These are phyloP conservation scores for Lissocephala sabroskyi DNA, from an alignment of 2,888 invertebrate species.

Conservation along the genomic window DNA sequence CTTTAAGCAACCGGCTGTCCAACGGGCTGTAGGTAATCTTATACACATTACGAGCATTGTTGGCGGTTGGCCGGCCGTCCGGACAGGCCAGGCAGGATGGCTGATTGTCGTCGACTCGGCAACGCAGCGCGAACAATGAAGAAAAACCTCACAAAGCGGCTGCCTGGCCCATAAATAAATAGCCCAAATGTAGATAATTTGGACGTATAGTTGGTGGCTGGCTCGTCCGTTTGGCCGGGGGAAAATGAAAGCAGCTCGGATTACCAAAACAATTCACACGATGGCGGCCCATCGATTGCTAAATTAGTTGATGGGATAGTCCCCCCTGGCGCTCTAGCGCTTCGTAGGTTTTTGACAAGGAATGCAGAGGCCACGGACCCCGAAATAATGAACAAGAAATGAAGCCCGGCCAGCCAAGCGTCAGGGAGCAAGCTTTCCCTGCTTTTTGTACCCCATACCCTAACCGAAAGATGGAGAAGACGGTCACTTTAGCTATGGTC, in stretches of 20 bases:
- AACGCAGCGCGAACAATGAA: not conserved
- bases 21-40: not conserved
- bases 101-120: not conserved
- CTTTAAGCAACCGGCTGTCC: slow-evolving; percentile 16
- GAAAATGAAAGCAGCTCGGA: slow-evolving; percentile 29
- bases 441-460: no score
- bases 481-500: no score
- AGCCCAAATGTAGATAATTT: slow-evolving; percentile 10
- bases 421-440: no score
- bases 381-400: no score
- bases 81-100: no score
- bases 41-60: not conserved
- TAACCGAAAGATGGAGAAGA: no score
- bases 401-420: no score
- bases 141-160: no score
- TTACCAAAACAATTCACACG: slow-evolving; percentile 17
- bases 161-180: slow-evolving; percentile 27
- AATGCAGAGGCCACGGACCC: no score
- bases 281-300: slow-evolving; percentile 7
- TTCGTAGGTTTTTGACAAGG: no score
- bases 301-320: not conserved
- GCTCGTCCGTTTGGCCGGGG: not conserved
- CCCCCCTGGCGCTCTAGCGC: not conserved
- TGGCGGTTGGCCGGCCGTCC: no score
- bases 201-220: not conserved